phyloP scores from a whole-genome alignment of 2,888 invertebrate species.

The Cryptus armator region DNA sequence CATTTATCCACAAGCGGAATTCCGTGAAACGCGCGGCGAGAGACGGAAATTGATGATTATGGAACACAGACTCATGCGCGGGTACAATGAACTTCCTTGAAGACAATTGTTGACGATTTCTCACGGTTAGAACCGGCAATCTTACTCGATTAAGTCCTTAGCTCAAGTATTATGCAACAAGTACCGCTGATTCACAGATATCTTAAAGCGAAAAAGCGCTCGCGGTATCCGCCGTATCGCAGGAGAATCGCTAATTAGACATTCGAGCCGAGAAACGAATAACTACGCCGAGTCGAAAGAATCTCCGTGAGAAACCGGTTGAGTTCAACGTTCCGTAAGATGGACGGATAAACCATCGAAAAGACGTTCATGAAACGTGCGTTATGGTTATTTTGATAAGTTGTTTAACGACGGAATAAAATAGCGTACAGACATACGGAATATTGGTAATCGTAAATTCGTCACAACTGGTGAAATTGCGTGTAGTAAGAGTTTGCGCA shows the following conservation, averaged over 20 bases:
- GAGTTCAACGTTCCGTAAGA: conserved; percentile 3
- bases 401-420: too few species aligned
- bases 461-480: conserved; percentile 13
- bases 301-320: conserved; percentile 14
- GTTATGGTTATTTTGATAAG: too few species aligned
- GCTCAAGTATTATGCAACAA: not conserved
- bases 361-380: not conserved
- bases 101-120: not conserved
- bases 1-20: not conserved
- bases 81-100: conserved; percentile 11
- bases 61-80: not conserved
- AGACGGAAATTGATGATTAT: too few species aligned
- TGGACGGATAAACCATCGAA: not conserved
- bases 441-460: not conserved
- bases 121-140: not conserved
- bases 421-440: too few species aligned
- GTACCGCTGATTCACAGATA: too few species aligned
- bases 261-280: not conserved
- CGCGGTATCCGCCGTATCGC: not conserved
- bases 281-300: not conserved
- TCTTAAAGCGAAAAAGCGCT: too few species aligned
- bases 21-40: not conserved
- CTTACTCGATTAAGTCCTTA: not conserved
- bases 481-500: conserved; percentile 12
- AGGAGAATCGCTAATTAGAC: not conserved